Evolutionary conservation across 1,140 invertebrate species (phyloP), one percentile per base, ranked within the genome.

Genomic region (Triops cancriformis): DNA sequence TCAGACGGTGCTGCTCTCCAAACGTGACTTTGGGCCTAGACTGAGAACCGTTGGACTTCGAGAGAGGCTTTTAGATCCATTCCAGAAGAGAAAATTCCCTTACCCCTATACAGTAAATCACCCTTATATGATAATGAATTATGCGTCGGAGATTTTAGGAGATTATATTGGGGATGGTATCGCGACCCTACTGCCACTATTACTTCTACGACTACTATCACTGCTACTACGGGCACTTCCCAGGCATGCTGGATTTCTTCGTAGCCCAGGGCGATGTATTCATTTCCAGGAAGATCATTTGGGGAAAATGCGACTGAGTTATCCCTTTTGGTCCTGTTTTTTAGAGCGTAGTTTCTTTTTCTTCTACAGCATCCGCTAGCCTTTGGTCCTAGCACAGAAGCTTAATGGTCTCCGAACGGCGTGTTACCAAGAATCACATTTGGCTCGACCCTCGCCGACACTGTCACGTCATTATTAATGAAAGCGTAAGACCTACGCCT

Each of bases 381-480:
- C 51, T 64, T 64, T 0, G 51, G 51, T 64, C 51, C 51, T 64
- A 9, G 51, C 51, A 64, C 51, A 64, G 51, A n/a, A 23, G 51
- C 51, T 64, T 64, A 64, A 64, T 64, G 51, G 51, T 64, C 23
- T 64, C 10, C 3, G 51, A n/a, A 64, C 51, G 51, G 14, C 51
- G 51, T 64, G 51, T 23, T 64, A 64, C 51, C 51, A 64, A 64
- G 51, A 64, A 64, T 64, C 51, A 23, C 51, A 64, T 64, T 64
- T 64, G 51, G 51, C 51, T 64, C 51, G n/a, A 23, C 51, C 51
- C 51, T 64, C 51, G 23, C 51, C 51, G 14, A 64, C 51, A 11
- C 51, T 64, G 51, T 64, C 51, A 64, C 18, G 51, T 64, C 51
- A 23, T 64, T 64, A 64, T 64, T 64, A 64, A 64, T 64, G 51